Evolutionary conservation across 2,888 invertebrate genomes (phyloP), one percentile per base, ranked within the genome.

Genomic region (Drosophila mettleri): DNA sequence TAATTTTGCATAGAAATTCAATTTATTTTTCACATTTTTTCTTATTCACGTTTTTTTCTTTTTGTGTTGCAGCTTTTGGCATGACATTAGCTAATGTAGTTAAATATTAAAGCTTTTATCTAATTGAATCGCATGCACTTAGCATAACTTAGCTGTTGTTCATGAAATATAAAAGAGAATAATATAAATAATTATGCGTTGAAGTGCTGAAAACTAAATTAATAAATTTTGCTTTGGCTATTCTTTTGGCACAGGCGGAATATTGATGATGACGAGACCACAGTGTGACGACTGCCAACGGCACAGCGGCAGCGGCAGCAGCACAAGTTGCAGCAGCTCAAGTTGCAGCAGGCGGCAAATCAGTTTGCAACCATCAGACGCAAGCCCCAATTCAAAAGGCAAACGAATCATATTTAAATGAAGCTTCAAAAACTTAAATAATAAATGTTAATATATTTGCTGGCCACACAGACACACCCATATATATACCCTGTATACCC

Each of bases 181-280:
- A n/a, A 34, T 14, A 31, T 7, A 22, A 12, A 39, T 8, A 9
- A 4, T n/a, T n/a, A n/a, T 9, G 7, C 8, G 27, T 18, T 46
- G 46, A 14, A 6, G 12, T 12, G 20, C 20, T 2, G 8, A 22
- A 31, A 46, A 46, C 8, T 8, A 0, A 14, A 31, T 31, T 48
- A 31, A 31, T 31, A 8, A 20, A 48, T 18, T 18, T 10, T 48
- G 46, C 46, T 8, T 14, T 7, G 8, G 14, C 12, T 33, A 29
- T 2, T 46, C 29, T 20, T 20, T 48, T 31, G 31, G 14, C 46
- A 74, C 74, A 92, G 92, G 92, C 91, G 91, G 92, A 92, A 90
- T 91, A 92, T 92, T 92, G 92, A 92, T 90, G 92, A 92, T 78
- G 92, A 91, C 81, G 92, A 92, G 75, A 92, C 92, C 73, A 92